Percentiles rank a stretch among this genome's conserved stretches.
Evolutionary conservation across 2,888 invertebrate species (phyloP).

Genomic region (Gastracanthus pulcherrimus): DNA sequence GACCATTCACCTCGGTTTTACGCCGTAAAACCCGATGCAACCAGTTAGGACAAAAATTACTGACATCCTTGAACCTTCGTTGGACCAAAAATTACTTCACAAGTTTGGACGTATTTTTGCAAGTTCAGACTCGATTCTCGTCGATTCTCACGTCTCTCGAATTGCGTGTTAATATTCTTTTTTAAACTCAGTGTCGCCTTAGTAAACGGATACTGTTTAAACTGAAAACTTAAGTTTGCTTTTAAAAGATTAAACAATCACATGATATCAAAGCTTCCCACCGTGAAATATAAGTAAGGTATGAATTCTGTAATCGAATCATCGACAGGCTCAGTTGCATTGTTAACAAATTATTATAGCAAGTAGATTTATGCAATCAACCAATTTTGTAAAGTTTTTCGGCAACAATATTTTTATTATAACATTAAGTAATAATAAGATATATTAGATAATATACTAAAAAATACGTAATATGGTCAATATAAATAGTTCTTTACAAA

Average conservation of each 20-base stretch:
- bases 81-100: background rate
- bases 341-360: too few relatives aligned
- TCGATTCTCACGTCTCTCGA: constrained; percentile 25
- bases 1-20: background rate
- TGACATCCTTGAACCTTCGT: background rate
- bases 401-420: too few relatives aligned
- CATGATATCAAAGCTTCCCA: background rate
- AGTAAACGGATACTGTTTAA: constrained; percentile 4
- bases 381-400: too few relatives aligned
- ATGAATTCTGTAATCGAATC: background rate
- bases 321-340: background rate
- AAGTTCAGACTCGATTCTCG: background rate
- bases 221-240: background rate
- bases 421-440: too few relatives aligned
- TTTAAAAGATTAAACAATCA: background rate
- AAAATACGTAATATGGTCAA: too few relatives aligned
- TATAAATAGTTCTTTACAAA: too few relatives aligned
- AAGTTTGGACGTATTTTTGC: constrained; percentile 24
- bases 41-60: constrained; percentile 7
- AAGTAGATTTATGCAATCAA: background rate
- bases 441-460: too few relatives aligned
- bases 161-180: background rate
- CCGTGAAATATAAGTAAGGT: background rate
- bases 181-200: background rate
- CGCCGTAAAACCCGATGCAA: background rate